phyloP scores from a whole-genome alignment of 2,113 vertebrate species.

The Phrynosoma platyrhinos region DNA sequence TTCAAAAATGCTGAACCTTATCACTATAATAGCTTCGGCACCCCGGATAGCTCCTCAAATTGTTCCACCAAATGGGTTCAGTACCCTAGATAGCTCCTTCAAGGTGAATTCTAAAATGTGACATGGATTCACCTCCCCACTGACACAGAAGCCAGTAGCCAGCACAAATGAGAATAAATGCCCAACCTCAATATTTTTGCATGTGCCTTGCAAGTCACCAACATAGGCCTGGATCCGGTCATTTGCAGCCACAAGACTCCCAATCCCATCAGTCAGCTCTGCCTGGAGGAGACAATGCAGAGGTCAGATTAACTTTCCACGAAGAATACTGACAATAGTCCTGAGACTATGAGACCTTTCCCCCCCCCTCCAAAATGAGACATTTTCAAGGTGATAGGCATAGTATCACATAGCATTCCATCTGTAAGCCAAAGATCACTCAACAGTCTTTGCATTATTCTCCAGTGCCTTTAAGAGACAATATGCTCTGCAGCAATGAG shows the following conservation, averaged over 20 bases:
- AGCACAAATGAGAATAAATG: no score
- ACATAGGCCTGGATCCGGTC: constrained; percentile 70
- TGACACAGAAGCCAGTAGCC: no score
- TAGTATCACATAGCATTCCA: neutral
- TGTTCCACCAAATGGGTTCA: no score
- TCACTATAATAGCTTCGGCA: no score
- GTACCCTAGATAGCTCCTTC: no score
- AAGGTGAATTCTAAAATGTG: no score
- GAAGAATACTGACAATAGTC: neutral
- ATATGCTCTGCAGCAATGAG: no score
- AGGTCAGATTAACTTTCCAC: neutral
- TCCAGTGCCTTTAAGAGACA: no score
- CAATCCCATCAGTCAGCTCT: constrained; percentile 73
- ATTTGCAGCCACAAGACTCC: constrained; percentile 69
- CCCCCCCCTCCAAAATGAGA: neutral
- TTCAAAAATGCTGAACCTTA: no score
- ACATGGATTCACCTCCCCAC: no score
- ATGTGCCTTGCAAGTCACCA: constrained; percentile 72
- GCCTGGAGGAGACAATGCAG: constrained; percentile 57
- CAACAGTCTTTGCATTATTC: neutral
- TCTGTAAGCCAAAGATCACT: neutral
- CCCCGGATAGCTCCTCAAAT: no score
- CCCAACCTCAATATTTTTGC: constrained; percentile 77
- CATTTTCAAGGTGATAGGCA: neutral
- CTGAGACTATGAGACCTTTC: neutral